Conservation (phyloP, 2,888 invertebrate species). For the Malacosoma neustria region DNA sequence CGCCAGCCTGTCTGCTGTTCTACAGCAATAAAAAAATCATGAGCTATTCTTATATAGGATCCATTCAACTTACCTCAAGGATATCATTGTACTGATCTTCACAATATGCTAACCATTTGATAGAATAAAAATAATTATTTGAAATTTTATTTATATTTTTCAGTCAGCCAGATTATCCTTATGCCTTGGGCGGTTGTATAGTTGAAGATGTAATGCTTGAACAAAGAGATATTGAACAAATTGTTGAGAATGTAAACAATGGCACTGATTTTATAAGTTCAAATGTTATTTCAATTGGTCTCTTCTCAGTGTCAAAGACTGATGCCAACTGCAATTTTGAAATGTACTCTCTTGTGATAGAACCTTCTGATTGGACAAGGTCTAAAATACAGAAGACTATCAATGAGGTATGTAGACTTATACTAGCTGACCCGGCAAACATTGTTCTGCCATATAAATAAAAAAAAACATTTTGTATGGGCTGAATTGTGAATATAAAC, state of each 20-base stretch:
- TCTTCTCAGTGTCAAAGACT: conserved; percentile 47
- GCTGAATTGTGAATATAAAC: too few species aligned
- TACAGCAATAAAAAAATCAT: too few species aligned
- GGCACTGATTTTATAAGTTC: conserved; percentile 39
- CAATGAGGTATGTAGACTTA: conserved; percentile 34
- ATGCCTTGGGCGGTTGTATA: conserved; percentile 62
- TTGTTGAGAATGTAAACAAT: conserved; percentile 36
- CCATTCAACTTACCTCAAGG: too few species aligned
- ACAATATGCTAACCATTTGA: too few species aligned
- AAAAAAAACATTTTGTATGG: too few species aligned
- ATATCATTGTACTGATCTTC: too few species aligned
- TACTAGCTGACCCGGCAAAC: not conserved
- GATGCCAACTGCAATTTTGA: conserved; percentile 39
- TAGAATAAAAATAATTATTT: too few species aligned
- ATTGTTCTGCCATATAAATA: too few species aligned
- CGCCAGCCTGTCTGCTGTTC: too few species aligned
- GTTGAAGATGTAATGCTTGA: conserved; percentile 49
- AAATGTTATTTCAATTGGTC: conserved; percentile 48
- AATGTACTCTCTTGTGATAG: conserved; percentile 51
- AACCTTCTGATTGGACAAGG: conserved; percentile 48
- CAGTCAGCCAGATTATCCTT: conserved; percentile 57
- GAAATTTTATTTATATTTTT: conserved; percentile 17
- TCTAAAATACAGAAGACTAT: conserved; percentile 42
- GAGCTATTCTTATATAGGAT: too few species aligned
- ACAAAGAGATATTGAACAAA: conserved; percentile 29